phyloP scores from a whole-genome alignment of 2,888 invertebrate species.

The Biston betularia region DNA sequence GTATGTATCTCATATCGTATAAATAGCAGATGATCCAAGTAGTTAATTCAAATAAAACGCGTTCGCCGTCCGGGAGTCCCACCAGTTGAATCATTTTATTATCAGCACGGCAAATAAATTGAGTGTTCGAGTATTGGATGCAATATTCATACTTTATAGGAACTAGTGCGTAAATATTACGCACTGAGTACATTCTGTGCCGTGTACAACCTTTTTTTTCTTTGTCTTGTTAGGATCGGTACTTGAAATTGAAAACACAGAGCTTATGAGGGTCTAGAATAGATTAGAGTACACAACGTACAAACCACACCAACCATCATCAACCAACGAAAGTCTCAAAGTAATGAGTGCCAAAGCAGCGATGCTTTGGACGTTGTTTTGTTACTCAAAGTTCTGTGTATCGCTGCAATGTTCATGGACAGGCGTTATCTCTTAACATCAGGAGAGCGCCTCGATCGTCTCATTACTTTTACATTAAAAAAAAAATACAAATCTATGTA shows the following conservation, averaged over 20 bases:
- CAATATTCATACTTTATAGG: conserved; percentile 51
- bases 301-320: too few species aligned
- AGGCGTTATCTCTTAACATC: too few species aligned
- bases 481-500: too few species aligned
- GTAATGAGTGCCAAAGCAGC: too few species aligned
- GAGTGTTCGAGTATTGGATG: conserved; percentile 42
- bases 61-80: conserved; percentile 47
- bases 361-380: too few species aligned
- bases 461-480: too few species aligned
- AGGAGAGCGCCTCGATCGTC: too few species aligned
- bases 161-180: conserved; percentile 47
- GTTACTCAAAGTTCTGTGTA: too few species aligned
- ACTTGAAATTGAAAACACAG: background rate
- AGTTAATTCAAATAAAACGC: conserved; percentile 37
- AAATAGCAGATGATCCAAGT: conserved; percentile 42
- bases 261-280: background rate
- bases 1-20: conserved; percentile 13
- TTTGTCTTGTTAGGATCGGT: conserved; percentile 12
- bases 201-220: conserved; percentile 8
- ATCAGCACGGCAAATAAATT: conserved; percentile 51
- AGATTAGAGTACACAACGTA: background rate
- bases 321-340: too few species aligned
- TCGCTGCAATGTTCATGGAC: too few species aligned
- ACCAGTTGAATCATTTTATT: conserved; percentile 51
- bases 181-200: conserved; percentile 13